Evolutionary conservation across 1,140 invertebrate genomes (phyloP), one percentile per base, ranked within the genome.

Genomic region (Brachionus asplanchnoidis): DNA sequence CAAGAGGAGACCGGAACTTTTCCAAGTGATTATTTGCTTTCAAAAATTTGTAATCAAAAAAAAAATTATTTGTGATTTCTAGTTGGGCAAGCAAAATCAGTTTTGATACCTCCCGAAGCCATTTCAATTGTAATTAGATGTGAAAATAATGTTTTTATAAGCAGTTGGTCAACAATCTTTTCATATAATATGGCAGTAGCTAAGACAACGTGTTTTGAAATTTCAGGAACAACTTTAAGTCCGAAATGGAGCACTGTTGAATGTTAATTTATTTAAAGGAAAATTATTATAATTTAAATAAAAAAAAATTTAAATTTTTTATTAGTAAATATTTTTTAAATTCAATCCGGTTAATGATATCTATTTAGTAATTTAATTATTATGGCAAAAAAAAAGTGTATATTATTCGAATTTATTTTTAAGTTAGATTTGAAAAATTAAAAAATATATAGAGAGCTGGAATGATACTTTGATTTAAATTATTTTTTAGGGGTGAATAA

Each of bases 91-190:
- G 56, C 79, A n/a, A 60, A 26, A 60, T 82, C 79, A 8, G 20
- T 82, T 7, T 68, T 82, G n/a, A 46, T 82, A 32, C 53, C 79
- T 7, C 79, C 79, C 11, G 79, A 82, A 46, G 79, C 79, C 4
- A 11, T 26, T 65, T 82, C 79, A n/a, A 68, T 82, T 17, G 65
- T 65, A 12, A 44, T 82, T 28, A 82, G 17, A 82, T 82, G 79
- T 46, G 79, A 82, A 65, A 82, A 82, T 68, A 65, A 65, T 14
- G 36, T 82, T 65, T 82, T 82, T 36, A 82, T 82, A 1, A 65
- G 20, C 12, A 65, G 36, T 14, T 82, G 79, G 79, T 82, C 79
- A 44, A 65, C 79, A 2, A 36, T 82, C 9, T 82, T 82, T 44
- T 65, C 79, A 4, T 60, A 44, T 36, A 82, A 82, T 26, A 60